phyloP scores from a whole-genome alignment of 2,797 vertebrate species.

The Semotilus atromaculatus region DNA sequence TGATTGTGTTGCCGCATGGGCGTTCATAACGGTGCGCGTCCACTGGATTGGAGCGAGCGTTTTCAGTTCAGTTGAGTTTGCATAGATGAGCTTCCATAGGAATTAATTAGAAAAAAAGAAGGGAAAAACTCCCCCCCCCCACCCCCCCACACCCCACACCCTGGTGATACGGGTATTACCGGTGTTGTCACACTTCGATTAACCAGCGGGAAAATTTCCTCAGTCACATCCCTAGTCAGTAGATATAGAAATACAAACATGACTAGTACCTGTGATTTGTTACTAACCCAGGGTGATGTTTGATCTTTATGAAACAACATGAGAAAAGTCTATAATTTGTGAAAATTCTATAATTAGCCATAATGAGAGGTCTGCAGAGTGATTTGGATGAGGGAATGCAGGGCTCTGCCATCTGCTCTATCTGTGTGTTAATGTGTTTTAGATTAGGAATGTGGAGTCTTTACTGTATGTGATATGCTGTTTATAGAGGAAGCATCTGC shows the following conservation, averaged over 20 bases:
- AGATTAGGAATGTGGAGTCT: background rate
- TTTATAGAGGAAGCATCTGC: slow-evolving; percentile 21
- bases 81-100: no score
- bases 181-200: no score
- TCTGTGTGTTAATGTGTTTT: slow-evolving; percentile 9
- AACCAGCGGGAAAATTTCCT: no score
- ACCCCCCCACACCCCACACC: no score
- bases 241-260: background rate
- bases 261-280: background rate
- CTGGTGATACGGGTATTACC: no score
- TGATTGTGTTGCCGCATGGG: background rate
- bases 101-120: no score
- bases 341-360: background rate
- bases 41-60: no score
- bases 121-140: no score
- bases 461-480: background rate
- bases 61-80: no score
- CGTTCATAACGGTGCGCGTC: no score
- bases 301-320: background rate
- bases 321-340: background rate
- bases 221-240: background rate
- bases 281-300: background rate
- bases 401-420: slow-evolving; percentile 18
- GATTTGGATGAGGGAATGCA: slow-evolving; percentile 2
- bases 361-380: background rate